Percentiles rank a stretch among this genome's conserved stretches.
phyloP scores from a whole-genome alignment of 1,140 invertebrate genomes.

The Saccostrea glomerata region DNA sequence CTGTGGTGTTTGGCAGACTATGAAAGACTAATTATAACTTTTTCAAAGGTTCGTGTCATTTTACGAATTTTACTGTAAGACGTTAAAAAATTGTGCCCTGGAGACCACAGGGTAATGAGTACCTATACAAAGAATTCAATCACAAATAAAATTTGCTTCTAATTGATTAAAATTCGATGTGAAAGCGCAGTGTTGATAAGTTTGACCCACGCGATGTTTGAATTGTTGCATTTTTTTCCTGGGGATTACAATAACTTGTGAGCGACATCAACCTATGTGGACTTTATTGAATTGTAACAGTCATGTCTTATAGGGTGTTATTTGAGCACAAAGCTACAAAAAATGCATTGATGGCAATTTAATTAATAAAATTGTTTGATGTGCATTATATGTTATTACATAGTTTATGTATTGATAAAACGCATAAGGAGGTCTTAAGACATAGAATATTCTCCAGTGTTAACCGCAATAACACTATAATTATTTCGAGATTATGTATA shows the following conservation, averaged over 20 bases:
- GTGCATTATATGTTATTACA: neutral
- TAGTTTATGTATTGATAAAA: conserved; percentile 14
- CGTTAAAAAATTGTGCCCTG: neutral
- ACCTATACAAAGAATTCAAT: neutral
- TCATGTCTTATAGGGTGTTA: neutral
- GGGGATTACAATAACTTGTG: neutral
- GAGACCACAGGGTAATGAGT: conserved; percentile 8
- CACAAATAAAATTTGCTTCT: neutral
- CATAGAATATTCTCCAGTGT: neutral
- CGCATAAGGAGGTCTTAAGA: neutral
- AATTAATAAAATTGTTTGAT: neutral
- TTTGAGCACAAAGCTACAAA: conserved; percentile 20
- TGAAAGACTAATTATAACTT: neutral
- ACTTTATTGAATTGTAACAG: neutral
- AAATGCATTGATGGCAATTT: conserved; percentile 19
- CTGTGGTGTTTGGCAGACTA: neutral
- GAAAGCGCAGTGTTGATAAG: neutral
- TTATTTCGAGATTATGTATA: neutral
- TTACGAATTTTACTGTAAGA: conserved; percentile 20
- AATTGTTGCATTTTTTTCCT: conserved; percentile 27
- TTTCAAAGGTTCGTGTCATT: conserved; percentile 22
- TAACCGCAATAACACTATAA: neutral
- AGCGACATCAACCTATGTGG: neutral
- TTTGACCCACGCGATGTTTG: conserved; percentile 20
- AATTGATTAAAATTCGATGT: conserved; percentile 30